A percentile compares a stretch with the other conserved stretches of the same genome.
Conservation (phyloP, 2,113 vertebrate genomes). For the Grammomys dolichurus region DNA sequence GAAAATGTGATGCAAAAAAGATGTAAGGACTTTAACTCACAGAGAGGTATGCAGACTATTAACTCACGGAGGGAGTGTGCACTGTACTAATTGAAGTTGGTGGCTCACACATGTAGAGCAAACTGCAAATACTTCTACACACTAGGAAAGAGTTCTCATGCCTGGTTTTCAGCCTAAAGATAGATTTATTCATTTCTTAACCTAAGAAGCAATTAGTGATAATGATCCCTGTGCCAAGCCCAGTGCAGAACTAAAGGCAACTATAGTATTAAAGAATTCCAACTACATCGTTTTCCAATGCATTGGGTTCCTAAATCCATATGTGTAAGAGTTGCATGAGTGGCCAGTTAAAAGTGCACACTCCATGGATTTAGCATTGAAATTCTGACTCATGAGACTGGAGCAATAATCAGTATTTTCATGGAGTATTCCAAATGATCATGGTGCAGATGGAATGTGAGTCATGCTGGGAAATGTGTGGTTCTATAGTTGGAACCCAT, state of each 20-base stretch:
- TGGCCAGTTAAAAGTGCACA: not conserved
- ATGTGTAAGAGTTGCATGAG: not conserved
- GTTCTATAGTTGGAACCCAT: not conserved
- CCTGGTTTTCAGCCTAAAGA: slow-evolving; percentile 59
- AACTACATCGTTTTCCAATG: not conserved
- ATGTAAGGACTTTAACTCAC: slow-evolving; percentile 43
- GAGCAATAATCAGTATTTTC: slow-evolving; percentile 16
- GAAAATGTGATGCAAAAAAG: slow-evolving; percentile 56
- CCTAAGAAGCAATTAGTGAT: slow-evolving; percentile 36
- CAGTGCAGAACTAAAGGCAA: not conserved
- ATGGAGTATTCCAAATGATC: slow-evolving; percentile 34
- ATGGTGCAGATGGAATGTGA: not conserved
- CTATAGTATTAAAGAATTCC: not conserved
- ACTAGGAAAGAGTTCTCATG: slow-evolving; percentile 17
- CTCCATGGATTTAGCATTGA: not conserved
- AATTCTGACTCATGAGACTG: not conserved
- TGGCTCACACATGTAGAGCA: slow-evolving; percentile 50
- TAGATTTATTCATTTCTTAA: slow-evolving; percentile 64
- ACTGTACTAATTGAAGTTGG: slow-evolving; percentile 60
- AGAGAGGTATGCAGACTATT: slow-evolving; percentile 42
- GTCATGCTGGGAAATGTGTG: not conserved
- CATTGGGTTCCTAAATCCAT: not conserved
- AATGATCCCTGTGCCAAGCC: slow-evolving; percentile 6
- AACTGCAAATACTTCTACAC: slow-evolving; percentile 50
- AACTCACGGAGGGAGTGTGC: slow-evolving; percentile 1